phyloP scores from a whole-genome alignment of 2,888 invertebrate genomes.

The Muschampia plurimacula region DNA sequence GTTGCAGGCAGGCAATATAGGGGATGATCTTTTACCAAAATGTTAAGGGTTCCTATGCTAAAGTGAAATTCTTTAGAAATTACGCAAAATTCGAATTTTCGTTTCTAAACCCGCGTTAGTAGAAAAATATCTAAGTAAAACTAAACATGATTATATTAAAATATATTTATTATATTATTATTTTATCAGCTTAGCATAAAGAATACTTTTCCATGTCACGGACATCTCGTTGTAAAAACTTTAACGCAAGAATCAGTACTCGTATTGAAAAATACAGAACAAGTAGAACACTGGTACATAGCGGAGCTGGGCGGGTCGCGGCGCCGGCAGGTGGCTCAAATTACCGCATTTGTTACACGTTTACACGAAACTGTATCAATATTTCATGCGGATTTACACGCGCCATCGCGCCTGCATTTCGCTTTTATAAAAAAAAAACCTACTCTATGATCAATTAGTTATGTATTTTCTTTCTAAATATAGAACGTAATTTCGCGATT shows the following conservation, averaged over 20 bases:
- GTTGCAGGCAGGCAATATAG: too few relatives aligned
- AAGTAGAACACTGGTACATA: slow-evolving; percentile 78
- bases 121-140: too few relatives aligned
- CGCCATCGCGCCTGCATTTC: slow-evolving; percentile 80
- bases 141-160: too few relatives aligned
- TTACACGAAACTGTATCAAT: slow-evolving; percentile 86
- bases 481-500: too few relatives aligned
- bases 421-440: slow-evolving; percentile 48
- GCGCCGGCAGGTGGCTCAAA: slow-evolving; percentile 80
- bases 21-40: too few relatives aligned
- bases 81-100: too few relatives aligned
- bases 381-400: slow-evolving; percentile 85
- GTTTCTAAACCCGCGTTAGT: too few relatives aligned
- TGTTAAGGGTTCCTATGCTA: too few relatives aligned
- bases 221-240: not conserved
- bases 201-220: too few relatives aligned
- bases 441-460: not conserved
- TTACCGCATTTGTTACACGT: slow-evolving; percentile 86
- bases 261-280: slow-evolving; percentile 56
- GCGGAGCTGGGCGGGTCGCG: slow-evolving; percentile 60
- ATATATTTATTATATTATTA: too few relatives aligned
- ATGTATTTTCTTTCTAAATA: not conserved
- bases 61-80: too few relatives aligned
- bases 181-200: too few relatives aligned
- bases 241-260: slow-evolving; percentile 37